phyloP scores from a whole-genome alignment of 2,797 vertebrate species.

The Hapalemur alaotrensis region DNA sequence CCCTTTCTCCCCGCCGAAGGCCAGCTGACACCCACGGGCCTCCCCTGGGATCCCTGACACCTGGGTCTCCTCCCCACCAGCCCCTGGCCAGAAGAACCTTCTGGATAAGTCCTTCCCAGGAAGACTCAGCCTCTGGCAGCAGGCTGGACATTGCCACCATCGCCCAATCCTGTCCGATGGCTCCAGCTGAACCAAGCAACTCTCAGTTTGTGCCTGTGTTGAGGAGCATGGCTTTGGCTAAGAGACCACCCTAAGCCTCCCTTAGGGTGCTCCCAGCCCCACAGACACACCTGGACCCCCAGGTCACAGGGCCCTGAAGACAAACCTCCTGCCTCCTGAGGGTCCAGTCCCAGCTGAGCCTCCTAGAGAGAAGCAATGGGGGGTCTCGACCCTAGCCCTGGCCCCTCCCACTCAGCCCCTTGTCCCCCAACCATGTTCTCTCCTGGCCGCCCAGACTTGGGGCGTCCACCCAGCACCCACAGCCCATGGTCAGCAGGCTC shows the following conservation, averaged over 20 bases:
- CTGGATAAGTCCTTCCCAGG: not conserved
- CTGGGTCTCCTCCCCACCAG: not conserved
- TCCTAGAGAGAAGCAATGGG: not conserved
- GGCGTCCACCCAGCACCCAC: not conserved
- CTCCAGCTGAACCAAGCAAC: no score
- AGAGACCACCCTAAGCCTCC: not conserved
- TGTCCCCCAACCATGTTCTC: not conserved
- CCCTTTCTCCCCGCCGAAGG: not conserved
- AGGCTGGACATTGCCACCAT: not conserved
- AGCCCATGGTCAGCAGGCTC: not conserved
- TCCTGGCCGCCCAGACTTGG: not conserved
- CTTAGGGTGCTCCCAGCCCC: not conserved
- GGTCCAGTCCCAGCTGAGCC: not conserved
- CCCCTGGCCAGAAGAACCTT: not conserved
- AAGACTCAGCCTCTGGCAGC: not conserved
- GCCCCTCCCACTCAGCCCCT: not conserved
- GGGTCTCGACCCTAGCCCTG: not conserved
- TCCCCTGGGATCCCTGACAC: not conserved
- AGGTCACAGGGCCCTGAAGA: not conserved
- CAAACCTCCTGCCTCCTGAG: not conserved
- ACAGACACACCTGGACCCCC: not conserved
- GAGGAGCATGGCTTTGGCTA: rapidly evolving
- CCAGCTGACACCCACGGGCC: not conserved
- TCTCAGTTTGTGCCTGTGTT: no score
- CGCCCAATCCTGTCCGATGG: not conserved